Base-by-base conservation (phyloP, 1,140 invertebrate genomes). In the Zaprionus vittiger region DNA sequence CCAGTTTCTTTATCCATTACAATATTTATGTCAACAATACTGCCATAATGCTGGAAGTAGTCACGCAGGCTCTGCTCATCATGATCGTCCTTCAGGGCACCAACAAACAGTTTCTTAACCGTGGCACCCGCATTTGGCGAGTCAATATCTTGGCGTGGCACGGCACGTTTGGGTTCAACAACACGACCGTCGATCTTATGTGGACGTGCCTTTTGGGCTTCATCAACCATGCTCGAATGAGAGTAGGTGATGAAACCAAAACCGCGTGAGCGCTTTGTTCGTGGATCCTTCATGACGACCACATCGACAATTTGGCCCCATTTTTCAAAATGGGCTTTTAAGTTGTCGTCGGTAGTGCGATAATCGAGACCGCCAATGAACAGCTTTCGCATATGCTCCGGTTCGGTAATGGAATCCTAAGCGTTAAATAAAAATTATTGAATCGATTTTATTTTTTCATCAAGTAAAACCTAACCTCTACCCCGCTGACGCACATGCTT, bases 201-300 rank as follows among this genome's bases (percentile, higher is more conserved):
- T 9, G 95, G 96, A 85, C 98, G 95, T 41, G 96, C 96, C 90
- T 95, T 95, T 94, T 99, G 98, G 1, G 98, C 98, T 93, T 97
- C 97, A 94, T 99, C 98, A 37, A 99, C 97, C 97, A 98, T 98
- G 78, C 96, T 95, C n/a, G 97, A 96, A 78, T 96, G 94, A 1
- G 97, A 97, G 93, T 98, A 99, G 6, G 98, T 99, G 41, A 99
- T 98, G 92, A 99, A 99, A n/a, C 98, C 98, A 94, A 99, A 99
- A 0, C 98, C 98, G 81, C 98, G 94, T 3, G 98, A 99, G 69
- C 96, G 94, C 83, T 97, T 97, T 0, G 98, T 99, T 78, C 97
- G 96, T 1, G 98, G 97, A 93, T 99, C 99, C 91, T 98, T 98
- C 98, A 99, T 99, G 0, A 99, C 99, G 22, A 99, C 98, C 44